phyloP scores from a whole-genome alignment of 2,797 vertebrate species.

The Remorina albescens region DNA sequence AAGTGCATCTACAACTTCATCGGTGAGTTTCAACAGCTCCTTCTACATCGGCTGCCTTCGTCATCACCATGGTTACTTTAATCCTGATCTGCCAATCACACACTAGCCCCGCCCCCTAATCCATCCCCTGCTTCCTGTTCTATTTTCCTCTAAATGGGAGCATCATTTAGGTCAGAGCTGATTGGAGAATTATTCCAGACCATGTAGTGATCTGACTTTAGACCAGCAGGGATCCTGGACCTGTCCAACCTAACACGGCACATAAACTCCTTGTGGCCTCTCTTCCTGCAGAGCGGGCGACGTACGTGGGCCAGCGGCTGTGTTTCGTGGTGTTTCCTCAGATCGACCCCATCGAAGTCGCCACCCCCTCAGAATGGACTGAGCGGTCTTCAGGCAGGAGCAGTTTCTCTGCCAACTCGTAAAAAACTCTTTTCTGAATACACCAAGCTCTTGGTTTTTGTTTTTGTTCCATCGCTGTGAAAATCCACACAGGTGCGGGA shows the following conservation, averaged over 20 bases:
- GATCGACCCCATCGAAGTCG: slow-evolving; percentile 76
- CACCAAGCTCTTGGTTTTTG: slow-evolving; percentile 28
- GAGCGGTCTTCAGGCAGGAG: slow-evolving; percentile 74
- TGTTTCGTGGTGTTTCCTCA: slow-evolving; percentile 97
- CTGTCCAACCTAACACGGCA: neutral
- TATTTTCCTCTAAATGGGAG: no score
- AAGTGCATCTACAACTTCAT: slow-evolving; percentile 93
- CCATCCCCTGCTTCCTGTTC: no score
- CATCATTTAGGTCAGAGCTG: no score
- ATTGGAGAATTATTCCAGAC: no score
- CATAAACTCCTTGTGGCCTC: neutral
- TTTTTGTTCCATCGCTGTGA: slow-evolving; percentile 42
- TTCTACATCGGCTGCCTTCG: no score
- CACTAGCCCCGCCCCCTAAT: no score
- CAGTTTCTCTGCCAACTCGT: slow-evolving; percentile 67
- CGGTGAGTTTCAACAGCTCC: no score
- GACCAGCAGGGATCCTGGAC: neutral
- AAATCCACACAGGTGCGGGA: slow-evolving; percentile 46
- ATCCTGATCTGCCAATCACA: no score
- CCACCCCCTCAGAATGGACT: slow-evolving; percentile 73
- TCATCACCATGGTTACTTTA: no score
- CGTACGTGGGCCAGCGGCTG: slow-evolving; percentile 93
- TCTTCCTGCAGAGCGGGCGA: slow-evolving; percentile 86
- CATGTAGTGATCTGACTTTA: no score
- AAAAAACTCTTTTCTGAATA: slow-evolving; percentile 45